Conservation (phyloP, 2,888 invertebrate species). For the Torymus texanus region DNA sequence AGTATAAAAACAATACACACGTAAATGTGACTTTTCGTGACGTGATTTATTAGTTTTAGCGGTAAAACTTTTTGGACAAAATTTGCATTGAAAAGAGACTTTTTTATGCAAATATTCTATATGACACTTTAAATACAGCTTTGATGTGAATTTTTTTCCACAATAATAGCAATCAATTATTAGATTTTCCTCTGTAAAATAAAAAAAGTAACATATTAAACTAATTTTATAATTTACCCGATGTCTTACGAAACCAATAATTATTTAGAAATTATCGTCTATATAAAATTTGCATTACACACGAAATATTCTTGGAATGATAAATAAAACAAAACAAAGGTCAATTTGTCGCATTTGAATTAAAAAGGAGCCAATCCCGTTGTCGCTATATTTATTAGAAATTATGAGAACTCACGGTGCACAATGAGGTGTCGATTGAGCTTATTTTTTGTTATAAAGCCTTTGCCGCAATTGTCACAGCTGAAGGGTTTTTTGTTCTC, state of each 20-base stretch:
- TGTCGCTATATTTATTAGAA: neutral
- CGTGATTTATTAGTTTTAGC: constrained; percentile 83
- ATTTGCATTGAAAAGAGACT: constrained; percentile 78
- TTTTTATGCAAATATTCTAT: constrained; percentile 74
- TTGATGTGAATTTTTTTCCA: constrained; percentile 79
- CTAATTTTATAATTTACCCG: too few relatives aligned
- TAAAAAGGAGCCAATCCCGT: too few relatives aligned
- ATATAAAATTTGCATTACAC: too few relatives aligned
- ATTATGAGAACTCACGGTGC: constrained; percentile 64
- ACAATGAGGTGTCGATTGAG: constrained; percentile 81
- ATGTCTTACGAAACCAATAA: too few relatives aligned
- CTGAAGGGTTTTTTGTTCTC: constrained; percentile 79
- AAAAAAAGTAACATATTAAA: neutral
- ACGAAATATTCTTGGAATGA: too few relatives aligned
- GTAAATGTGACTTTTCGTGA: constrained; percentile 82
- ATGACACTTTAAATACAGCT: constrained; percentile 79
- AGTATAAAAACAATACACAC: constrained; percentile 72
- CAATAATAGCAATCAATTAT: constrained; percentile 80
- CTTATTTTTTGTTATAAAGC: constrained; percentile 83
- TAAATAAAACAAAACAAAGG: too few relatives aligned
- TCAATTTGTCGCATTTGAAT: too few relatives aligned
- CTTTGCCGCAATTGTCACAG: constrained; percentile 81
- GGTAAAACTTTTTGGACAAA: constrained; percentile 82
- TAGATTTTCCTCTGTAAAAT: constrained; percentile 76
- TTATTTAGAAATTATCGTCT: too few relatives aligned